phyloP scores from a whole-genome alignment of 2,113 vertebrate genomes.

The Phylloscopus whistleri region DNA sequence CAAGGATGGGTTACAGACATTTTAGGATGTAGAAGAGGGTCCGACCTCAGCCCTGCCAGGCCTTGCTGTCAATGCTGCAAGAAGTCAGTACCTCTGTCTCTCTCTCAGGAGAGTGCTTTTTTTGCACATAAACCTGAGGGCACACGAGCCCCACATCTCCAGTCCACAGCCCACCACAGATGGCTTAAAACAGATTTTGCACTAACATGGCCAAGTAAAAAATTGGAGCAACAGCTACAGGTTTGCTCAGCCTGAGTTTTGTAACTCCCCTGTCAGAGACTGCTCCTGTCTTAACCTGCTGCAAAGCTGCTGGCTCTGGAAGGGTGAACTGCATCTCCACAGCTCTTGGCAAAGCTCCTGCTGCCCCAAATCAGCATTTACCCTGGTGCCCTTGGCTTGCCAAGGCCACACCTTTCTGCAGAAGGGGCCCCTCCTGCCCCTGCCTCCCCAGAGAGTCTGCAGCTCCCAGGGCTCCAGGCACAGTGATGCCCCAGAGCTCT shows the following conservation, averaged over 20 bases:
- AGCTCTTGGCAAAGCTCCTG: not conserved
- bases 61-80: not conserved
- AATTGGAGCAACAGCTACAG: not conserved
- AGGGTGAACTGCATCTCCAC: not conserved
- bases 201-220: not conserved
- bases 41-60: not conserved
- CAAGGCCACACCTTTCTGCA: not conserved
- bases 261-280: not conserved
- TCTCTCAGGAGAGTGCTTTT: not conserved
- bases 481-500: not conserved
- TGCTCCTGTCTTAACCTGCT: not conserved
- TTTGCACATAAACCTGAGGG: not conserved
- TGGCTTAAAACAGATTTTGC: not conserved
- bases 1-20: not conserved
- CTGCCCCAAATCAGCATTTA: not conserved
- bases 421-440: accelerated
- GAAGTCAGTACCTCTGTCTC: not conserved
- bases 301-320: not conserved
- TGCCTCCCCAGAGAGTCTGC: accelerated
- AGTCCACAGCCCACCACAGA: not conserved
- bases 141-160: accelerated
- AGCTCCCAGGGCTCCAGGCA: accelerated
- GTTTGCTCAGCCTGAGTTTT: not conserved
- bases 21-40: not conserved
- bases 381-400: not conserved